Evolutionary conservation across 1,140 invertebrate species (phyloP), one percentile per base, ranked within the genome.

Genomic region (Gonatopus flavifemur): DNA sequence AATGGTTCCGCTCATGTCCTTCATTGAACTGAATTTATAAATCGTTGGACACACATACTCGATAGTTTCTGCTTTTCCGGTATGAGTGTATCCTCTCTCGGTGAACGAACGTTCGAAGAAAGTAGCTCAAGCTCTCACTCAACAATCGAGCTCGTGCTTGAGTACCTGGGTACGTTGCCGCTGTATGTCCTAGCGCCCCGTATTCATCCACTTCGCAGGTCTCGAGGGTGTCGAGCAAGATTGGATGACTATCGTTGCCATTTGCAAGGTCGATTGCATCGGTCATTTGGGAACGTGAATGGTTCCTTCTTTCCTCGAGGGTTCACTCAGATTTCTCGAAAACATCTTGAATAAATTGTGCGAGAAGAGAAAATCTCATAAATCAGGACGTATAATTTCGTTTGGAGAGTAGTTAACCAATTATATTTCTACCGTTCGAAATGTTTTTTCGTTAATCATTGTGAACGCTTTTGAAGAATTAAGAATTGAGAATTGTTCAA

Each of bases 211-310:
- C 49, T 59, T 57, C 36, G 28, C 55, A 45, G 40, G 20, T 28
- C 40, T 48, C 44, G 37, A 52, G 43, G 33, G 56, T 31, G 57
- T 49, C 57, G 57, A 33, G 20, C 41, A 46, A 59, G 57, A 59
- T 59, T 59, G 57, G 57, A 59, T 59, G 55, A 38, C 55, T 48
- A 57, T 59, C 57, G 55, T 57, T 40, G 45, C 55, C 57, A 46
- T 59, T 59, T 54, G 50, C 55, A 57, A 57, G 50, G 49, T 50
- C 57, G 47, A 60, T 50, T 55, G 51, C 51, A 30, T 49, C 52
- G 38, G 42, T 60, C 51, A 60, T 55, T 60, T 58, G 32, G 38
- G 21, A 19, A 40, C 19, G 22, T 21, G 37, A 47, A 41, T 12
- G 35, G 40, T 31, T 18, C 21, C 18, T 30, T 30, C 37, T 15